Evolutionary conservation across 2,113 vertebrate species (phyloP), one percentile per base, ranked within the genome.

Genomic region (Phyllostomus hastatus): DNA sequence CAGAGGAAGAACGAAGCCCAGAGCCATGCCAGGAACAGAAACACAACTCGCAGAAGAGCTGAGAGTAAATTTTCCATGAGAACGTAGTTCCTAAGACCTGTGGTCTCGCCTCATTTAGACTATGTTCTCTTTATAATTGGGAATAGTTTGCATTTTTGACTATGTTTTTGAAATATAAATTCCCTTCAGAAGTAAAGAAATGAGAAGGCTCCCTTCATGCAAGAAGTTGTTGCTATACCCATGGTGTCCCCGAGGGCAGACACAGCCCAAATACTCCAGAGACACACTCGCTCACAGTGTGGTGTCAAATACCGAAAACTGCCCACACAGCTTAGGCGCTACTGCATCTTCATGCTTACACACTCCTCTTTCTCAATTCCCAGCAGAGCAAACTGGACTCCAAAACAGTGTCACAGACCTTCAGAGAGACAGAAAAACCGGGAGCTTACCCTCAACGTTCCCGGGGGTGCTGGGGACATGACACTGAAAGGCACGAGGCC

Each of bases 121-220:
- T 67, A 73, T 0, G 7, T 2, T 14, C 54, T 85, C 85, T 70
- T 31, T 35, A 22, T 5, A 59, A 38, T 0, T 48, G 28, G 67
- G 67, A 82, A 72, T 57, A 78, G 64, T 52, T 4, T 43, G 46
- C 12, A 86, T 38, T 82, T 70, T 50, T 33, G 73, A 10, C 15
- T 35, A 24, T n/a, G 59, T 48, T 75, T 84, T 88, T 69, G 26
- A 95, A 88, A 59, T 31, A 91, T 8, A 8, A 89, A 70, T 35
- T 94, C 35, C 64, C 20, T 82, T 83, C 75, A 15, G 19, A 92
- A 80, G 35, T 54, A 33, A 52, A 87, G 22, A 22, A 73, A 67
- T 16, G 11, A 69, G 22, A 52, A 73, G 28, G 20, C 7, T 69
- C 70, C 43, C 73, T 72, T 72, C 52, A 46, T 33, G 59, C 46